Percentiles rank a stretch among this genome's conserved stretches.
Conservation (phyloP, 2,113 vertebrate species). For the Clarias batrachus region DNA sequence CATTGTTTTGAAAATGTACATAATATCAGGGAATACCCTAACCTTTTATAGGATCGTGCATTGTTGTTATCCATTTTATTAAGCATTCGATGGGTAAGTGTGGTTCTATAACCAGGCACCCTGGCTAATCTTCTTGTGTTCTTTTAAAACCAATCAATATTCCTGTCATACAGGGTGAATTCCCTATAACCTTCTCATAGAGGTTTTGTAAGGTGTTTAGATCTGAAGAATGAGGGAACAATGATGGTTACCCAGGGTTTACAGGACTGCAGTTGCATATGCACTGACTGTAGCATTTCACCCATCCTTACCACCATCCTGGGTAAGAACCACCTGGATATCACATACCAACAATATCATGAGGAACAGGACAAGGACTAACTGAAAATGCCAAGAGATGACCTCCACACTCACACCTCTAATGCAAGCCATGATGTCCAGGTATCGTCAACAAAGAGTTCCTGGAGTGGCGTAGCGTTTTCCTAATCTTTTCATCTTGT, state of each 20-base stretch:
- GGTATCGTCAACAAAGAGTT: neutral
- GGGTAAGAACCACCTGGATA: neutral
- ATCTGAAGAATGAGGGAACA: neutral
- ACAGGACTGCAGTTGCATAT: neutral
- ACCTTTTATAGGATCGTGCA: neutral
- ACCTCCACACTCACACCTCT: neutral
- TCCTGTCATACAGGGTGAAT: neutral
- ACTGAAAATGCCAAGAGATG: neutral
- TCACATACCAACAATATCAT: neutral
- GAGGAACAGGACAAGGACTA: neutral
- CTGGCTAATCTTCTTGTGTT: neutral
- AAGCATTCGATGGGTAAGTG: neutral
- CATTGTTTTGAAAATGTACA: neutral
- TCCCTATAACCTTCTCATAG: neutral
- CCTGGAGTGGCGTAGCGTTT: neutral
- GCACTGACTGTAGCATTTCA: neutral
- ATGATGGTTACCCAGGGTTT: neutral
- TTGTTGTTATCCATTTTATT: slow-evolving; percentile 1
- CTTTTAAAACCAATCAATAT: neutral
- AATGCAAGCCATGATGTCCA: neutral
- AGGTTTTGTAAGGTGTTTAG: neutral
- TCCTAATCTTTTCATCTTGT: neutral
- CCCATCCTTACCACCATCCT: neutral
- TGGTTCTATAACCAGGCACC: neutral
- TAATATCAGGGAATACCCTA: neutral